phyloP scores from a whole-genome alignment of 2,797 vertebrate species.

The Perdix hodgsoniae region DNA sequence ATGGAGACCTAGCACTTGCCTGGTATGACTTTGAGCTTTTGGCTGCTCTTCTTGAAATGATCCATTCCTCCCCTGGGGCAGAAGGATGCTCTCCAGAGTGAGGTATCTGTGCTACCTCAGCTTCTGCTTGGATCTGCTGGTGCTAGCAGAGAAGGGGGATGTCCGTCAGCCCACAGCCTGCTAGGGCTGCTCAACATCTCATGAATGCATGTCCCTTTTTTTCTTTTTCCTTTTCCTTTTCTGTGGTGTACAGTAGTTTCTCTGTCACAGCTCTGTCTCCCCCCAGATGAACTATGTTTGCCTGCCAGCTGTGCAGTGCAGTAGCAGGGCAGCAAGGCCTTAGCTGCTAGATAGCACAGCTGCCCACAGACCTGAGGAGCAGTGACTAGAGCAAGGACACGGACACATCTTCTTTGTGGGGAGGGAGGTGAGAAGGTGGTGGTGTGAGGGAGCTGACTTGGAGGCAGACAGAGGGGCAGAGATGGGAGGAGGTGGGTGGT shows the following conservation, averaged over 20 bases:
- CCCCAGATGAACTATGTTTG: neutral
- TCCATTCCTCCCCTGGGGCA: neutral
- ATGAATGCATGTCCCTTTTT: neutral
- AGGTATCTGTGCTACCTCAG: neutral
- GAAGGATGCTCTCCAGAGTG: neutral
- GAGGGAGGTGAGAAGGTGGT: neutral
- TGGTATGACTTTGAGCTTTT: neutral
- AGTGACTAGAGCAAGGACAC: neutral
- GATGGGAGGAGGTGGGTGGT: accelerated
- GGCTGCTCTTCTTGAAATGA: neutral
- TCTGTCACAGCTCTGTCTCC: neutral
- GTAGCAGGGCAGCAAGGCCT: neutral
- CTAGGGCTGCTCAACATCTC: neutral
- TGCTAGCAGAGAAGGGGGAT: neutral
- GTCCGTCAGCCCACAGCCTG: neutral
- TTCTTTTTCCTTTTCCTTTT: neutral
- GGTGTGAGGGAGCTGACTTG: neutral
- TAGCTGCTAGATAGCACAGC: neutral
- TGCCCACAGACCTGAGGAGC: neutral
- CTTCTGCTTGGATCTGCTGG: neutral
- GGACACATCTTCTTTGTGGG: neutral
- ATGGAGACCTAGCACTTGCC: neutral
- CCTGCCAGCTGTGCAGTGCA: neutral
- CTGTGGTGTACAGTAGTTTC: accelerated
- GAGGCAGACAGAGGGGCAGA: neutral